A percentile compares a stretch with the other conserved stretches of the same genome.
phyloP scores from a whole-genome alignment of 1,140 invertebrate species.

The Drosophila orena region DNA sequence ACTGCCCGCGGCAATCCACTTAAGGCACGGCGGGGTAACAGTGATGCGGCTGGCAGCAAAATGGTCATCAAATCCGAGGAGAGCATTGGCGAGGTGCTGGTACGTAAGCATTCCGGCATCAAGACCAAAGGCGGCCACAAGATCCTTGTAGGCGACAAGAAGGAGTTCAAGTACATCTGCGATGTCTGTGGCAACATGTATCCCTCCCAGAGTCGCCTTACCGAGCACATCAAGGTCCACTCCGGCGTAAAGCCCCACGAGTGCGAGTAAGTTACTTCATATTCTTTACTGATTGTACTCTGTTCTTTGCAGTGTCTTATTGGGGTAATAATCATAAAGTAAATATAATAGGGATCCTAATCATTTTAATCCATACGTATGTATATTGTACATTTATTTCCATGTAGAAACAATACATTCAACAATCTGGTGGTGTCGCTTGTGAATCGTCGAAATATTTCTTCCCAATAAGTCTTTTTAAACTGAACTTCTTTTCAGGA shows the following conservation, averaged over 20 bases:
- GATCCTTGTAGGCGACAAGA: slow-evolving; percentile 67
- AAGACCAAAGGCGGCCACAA: slow-evolving; percentile 73
- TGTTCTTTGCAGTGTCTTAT: no score
- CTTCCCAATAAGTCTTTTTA: background rate
- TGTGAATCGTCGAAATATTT: no score
- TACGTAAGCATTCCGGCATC: slow-evolving; percentile 53
- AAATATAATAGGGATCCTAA: no score
- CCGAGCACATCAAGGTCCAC: slow-evolving; percentile 84
- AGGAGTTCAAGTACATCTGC: slow-evolving; percentile 79
- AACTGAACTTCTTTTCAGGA: slow-evolving; percentile 39
- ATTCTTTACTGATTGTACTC: no score
- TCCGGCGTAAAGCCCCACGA: slow-evolving; percentile 79
- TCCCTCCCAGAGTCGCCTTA: slow-evolving; percentile 77
- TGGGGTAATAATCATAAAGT: no score
- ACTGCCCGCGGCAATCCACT: background rate
- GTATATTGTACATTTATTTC: no score
- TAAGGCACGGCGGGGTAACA: slow-evolving; percentile 40
- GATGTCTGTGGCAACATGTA: slow-evolving; percentile 84
- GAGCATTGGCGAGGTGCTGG: slow-evolving; percentile 43
- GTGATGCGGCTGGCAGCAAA: slow-evolving; percentile 12
- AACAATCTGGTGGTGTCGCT: no score
- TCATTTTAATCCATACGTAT: no score
- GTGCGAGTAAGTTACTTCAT: slow-evolving; percentile 70
- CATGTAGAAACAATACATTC: no score
- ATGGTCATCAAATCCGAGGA: slow-evolving; percentile 52